Evolutionary conservation across 2,797 vertebrate species (phyloP).

Genomic region (Hemibagrus guttatus): DNA sequence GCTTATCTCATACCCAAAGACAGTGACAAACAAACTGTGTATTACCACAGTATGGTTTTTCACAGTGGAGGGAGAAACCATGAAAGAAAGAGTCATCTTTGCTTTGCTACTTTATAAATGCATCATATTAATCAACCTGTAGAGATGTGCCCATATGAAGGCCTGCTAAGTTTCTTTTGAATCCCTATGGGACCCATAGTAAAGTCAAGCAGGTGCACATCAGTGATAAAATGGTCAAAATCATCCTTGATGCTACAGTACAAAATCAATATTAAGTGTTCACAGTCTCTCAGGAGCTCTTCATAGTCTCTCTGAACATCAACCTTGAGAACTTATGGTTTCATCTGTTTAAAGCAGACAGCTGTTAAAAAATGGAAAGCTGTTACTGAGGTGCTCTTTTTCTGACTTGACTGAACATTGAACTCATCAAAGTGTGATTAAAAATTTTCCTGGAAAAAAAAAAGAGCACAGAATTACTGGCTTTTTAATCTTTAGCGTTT

Average conservation of each 20-base stretch:
- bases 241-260: background rate
- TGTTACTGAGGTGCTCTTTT: background rate
- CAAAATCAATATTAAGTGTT: slow-evolving; percentile 10
- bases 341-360: slow-evolving; percentile 7
- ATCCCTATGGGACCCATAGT: background rate
- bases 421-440: background rate
- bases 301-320: background rate
- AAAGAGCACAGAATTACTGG: background rate
- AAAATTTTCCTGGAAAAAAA: background rate
- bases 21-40: background rate
- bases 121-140: background rate
- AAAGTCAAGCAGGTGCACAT: background rate
- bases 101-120: background rate
- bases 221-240: slow-evolving; percentile 4
- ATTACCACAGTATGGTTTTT: background rate
- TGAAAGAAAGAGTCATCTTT: background rate
- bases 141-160: background rate
- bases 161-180: background rate
- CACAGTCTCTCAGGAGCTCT: background rate
- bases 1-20: too few relatives aligned
- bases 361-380: background rate
- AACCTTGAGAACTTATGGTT: slow-evolving; percentile 4
- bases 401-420: background rate
- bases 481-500: background rate
- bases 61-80: background rate